These are phyloP conservation scores for Drosophila diplacantha DNA, from an alignment of 2,888 invertebrate species.

Conservation along the genomic window DNA sequence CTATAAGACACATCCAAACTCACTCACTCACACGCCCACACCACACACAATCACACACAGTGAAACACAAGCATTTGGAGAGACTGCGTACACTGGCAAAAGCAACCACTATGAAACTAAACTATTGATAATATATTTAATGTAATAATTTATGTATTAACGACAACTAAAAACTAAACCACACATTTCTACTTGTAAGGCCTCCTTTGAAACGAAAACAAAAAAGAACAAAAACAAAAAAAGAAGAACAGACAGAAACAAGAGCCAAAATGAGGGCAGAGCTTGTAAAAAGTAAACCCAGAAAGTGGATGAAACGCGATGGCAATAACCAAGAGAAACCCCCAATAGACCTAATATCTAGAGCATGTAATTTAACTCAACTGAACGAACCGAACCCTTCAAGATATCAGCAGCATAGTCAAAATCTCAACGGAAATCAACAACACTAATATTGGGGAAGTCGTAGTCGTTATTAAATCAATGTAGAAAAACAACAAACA, in stretches of 20 bases:
- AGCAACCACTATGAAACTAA: constrained; percentile 63
- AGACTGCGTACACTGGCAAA: constrained; percentile 66
- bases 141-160: constrained; percentile 66
- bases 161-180: constrained; percentile 51
- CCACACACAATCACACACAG: constrained; percentile 12
- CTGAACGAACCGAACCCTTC: constrained; percentile 13
- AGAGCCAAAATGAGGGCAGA: constrained; percentile 39
- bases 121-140: constrained; percentile 67
- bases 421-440: constrained; percentile 26
- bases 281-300: constrained; percentile 32
- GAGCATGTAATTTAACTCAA: constrained; percentile 25
- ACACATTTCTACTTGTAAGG: constrained; percentile 55
- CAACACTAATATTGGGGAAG: constrained; percentile 35
- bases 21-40: constrained; percentile 30
- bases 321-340: constrained; percentile 27
- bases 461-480: constrained; percentile 38
- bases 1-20: constrained; percentile 36
- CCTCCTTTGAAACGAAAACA: constrained; percentile 28
- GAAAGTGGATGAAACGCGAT: constrained; percentile 22
- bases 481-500: constrained; percentile 36
- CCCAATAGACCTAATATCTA: constrained; percentile 25
- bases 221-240: constrained; percentile 9
- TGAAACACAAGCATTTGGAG: constrained; percentile 56
- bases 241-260: constrained; percentile 31
- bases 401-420: constrained; percentile 32